Evolutionary conservation across 2,113 vertebrate species (phyloP).

Genomic region (Pungitius pungitius): DNA sequence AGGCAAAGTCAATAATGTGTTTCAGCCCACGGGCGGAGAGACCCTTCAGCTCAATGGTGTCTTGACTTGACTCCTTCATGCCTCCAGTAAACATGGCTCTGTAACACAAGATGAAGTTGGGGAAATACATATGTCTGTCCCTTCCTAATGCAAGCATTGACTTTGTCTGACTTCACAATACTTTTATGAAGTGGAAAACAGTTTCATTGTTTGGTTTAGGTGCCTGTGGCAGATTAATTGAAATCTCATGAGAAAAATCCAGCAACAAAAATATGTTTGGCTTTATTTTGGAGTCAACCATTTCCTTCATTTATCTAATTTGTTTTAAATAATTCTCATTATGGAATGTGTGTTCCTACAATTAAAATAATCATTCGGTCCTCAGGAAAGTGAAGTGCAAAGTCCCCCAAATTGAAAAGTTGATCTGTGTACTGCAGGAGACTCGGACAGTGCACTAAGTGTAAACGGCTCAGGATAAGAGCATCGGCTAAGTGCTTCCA

Average conservation of each 20-base stretch:
- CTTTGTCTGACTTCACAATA: conserved; percentile 10
- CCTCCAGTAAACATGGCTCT: conserved; percentile 99
- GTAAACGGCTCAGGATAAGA: conserved; percentile 2
- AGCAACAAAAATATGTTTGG: background rate
- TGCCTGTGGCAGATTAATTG: background rate
- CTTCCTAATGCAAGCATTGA: background rate
- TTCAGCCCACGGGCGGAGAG: conserved; percentile 91
- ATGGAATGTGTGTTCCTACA: background rate
- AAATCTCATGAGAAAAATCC: background rate
- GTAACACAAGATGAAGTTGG: conserved; percentile 48
- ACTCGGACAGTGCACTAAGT: conserved; percentile 33
- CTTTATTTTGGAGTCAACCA: background rate
- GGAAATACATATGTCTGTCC: background rate
- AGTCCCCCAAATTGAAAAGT: too few species aligned
- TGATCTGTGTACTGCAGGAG: too few species aligned
- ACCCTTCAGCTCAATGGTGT: conserved; percentile 92
- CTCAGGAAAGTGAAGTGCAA: background rate
- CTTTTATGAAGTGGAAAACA: background rate
- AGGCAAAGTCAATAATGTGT: conserved; percentile 97
- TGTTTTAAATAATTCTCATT: background rate
- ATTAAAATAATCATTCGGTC: background rate
- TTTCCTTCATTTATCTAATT: background rate
- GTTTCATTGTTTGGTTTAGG: background rate
- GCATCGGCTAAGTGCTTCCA: conserved; percentile 32
- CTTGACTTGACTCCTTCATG: conserved; percentile 94